phyloP scores from a whole-genome alignment of 2,888 invertebrate species.

The Tetanocera ferruginea region DNA sequence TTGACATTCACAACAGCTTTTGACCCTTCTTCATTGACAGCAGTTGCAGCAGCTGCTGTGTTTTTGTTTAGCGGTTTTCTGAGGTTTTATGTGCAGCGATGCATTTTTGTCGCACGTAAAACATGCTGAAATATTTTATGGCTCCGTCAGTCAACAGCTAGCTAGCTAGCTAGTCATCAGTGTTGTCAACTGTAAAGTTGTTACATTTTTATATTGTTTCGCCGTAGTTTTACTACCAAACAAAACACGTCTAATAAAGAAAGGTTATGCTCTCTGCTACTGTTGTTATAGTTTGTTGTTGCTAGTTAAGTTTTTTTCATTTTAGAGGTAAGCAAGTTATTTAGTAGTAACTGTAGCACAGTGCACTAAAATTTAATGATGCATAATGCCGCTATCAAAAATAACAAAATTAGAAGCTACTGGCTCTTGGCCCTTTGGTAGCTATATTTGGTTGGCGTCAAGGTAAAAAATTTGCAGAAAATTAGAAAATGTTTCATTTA shows the following conservation, averaged over 20 bases:
- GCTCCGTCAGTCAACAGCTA: conserved; percentile 16
- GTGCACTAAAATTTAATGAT: conserved; percentile 40
- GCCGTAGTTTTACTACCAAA: conserved; percentile 48
- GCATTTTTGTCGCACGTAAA: conserved; percentile 35
- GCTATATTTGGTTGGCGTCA: conserved; percentile 9
- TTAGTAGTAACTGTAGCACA: not conserved
- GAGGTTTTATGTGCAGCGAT: conserved; percentile 21
- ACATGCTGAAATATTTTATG: conserved; percentile 29
- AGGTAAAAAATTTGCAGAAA: conserved; percentile 12
- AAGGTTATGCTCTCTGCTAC: conserved; percentile 44
- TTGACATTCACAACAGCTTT: conserved; percentile 3
- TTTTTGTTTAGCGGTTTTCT: not conserved
- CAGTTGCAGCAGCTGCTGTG: not conserved
- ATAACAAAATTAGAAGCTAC: conserved; percentile 30
- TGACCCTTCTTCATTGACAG: not conserved
- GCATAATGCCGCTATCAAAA: conserved; percentile 33
- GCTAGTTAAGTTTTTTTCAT: conserved; percentile 6
- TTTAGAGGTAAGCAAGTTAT: not conserved
- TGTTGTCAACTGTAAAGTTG: conserved; percentile 17
- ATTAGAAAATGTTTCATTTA: conserved; percentile 30
- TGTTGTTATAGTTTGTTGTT: not conserved
- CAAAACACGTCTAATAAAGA: conserved; percentile 60
- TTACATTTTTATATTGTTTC: conserved; percentile 14
- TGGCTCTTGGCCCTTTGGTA: not conserved
- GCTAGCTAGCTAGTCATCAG: not conserved